A percentile compares a stretch with the other conserved stretches of the same genome.
These are phyloP conservation scores for Pseudomugil tenellus DNA, from an alignment of 2,797 vertebrate genomes.

Conservation along the genomic window DNA sequence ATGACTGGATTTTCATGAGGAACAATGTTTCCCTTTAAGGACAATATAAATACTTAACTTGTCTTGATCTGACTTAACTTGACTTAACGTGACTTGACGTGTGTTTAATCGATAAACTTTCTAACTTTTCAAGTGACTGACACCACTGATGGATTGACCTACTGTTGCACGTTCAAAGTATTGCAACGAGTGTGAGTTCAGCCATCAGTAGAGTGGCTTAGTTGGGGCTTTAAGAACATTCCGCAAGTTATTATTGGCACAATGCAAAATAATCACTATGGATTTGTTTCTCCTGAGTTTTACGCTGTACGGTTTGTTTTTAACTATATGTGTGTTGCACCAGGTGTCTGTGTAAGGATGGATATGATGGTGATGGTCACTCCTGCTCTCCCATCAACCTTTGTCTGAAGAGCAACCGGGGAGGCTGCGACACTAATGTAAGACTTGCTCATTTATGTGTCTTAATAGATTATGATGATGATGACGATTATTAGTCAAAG, in stretches of 20 bases:
- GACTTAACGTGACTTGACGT: too few species aligned
- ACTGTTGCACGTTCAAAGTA: too few species aligned
- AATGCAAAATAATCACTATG: neutral
- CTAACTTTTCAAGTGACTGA: neutral
- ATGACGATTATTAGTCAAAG: neutral
- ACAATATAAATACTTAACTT: too few species aligned
- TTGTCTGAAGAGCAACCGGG: constrained; percentile 83
- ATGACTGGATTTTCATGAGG: too few species aligned
- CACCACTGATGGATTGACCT: neutral
- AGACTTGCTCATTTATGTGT: constrained; percentile 54
- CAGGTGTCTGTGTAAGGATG: constrained; percentile 90
- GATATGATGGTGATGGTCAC: constrained; percentile 92
- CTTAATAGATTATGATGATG: neutral
- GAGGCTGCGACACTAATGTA: constrained; percentile 89
- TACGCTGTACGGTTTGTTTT: neutral
- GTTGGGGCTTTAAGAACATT: neutral
- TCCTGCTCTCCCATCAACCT: constrained; percentile 85
- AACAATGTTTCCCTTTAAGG: too few species aligned
- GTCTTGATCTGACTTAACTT: too few species aligned
- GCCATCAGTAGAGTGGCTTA: too few species aligned
- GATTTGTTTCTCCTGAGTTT: neutral
- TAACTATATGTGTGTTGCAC: constrained; percentile 21
- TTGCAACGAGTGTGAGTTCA: too few species aligned
- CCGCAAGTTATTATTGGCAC: neutral
- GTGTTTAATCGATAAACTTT: too few species aligned